Evolutionary conservation across 2,888 invertebrate species (phyloP).

Genomic region (Meta bourneti): DNA sequence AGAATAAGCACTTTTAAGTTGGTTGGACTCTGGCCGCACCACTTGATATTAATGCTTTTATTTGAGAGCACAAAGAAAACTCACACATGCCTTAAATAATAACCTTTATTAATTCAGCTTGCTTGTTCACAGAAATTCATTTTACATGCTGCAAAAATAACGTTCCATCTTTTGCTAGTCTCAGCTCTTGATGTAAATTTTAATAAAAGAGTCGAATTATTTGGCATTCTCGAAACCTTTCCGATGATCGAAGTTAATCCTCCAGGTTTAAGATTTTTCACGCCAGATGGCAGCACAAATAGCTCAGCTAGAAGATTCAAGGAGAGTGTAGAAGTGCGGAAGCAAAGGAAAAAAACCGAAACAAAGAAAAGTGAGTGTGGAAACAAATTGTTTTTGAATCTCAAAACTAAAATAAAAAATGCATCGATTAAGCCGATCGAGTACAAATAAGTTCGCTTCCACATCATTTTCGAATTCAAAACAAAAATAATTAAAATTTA

Average conservation of each 20-base stretch:
- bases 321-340: constrained; percentile 16
- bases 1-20: not conserved
- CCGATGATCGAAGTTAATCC: constrained; percentile 4
- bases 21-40: not conserved
- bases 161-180: constrained; percentile 68
- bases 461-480: constrained; percentile 68
- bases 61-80: constrained; percentile 10
- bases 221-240: constrained; percentile 59
- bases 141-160: constrained; percentile 74
- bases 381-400: not conserved
- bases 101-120: constrained; percentile 75
- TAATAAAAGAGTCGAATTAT: constrained; percentile 68
- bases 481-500: constrained; percentile 18
- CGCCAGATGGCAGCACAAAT: constrained; percentile 54
- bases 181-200: constrained; percentile 63
- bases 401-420: not conserved
- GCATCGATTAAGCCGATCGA: not conserved
- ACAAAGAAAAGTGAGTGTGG: not conserved
- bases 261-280: constrained; percentile 2
- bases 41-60: not conserved
- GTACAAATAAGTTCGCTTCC: constrained; percentile 66
- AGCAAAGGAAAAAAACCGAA: constrained; percentile 4
- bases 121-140: constrained; percentile 76
- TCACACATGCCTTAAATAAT: constrained; percentile 70
- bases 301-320: not conserved